Base-by-base conservation (phyloP, 2,797 vertebrate genomes). In the Pogoniulus pusillus region DNA sequence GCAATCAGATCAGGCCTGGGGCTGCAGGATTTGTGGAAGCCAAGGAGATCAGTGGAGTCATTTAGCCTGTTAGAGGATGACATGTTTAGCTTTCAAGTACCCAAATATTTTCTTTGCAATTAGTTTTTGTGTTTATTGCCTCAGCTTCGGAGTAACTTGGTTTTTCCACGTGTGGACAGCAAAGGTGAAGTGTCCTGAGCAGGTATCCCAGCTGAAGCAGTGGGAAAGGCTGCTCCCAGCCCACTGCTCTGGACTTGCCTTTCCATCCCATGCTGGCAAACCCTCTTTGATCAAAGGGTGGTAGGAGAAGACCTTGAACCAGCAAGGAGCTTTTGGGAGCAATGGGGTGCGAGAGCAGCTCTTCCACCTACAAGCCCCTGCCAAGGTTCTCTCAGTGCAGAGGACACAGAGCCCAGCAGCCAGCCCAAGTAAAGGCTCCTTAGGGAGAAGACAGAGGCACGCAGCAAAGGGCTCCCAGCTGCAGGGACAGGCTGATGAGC, bases 81-180 rank as follows among this genome's bases (percentile, higher is more conserved):
- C 70, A 85, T 78, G 65, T 88, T 95, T 89, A 30, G 49, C 70
- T 92, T 95, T 87, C 71, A 94, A 75, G 53, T 34, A 92, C 10
- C 19, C 82, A 88, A 90, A 80, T 92, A 62, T 92, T 95, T 88
- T 95, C 87, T 86, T 92, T 93, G 81, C 75, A 92, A 49, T 91
- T 84, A 85, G 90, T 86, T 59, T 45, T 53, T 57, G 34, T 34
- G 66, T 70, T 82, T 91, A 49, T 76, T 86, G 17, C 54, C 10
- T 85, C 16, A 19, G 26, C 27, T 79, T 75, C 74, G 59, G 27
- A 74, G 59, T 47, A 62, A 9, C 41, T 87, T 90, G 70, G 8
- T 20, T 82, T 83, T 57, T 84, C 58, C 34, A 43, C 12, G 6
- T 47, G 45, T 59, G 41, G 84, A 34, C 29, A 82, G 85, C 73